Evolutionary conservation across 2,888 invertebrate species (phyloP).

Genomic region (Cabera pusaria): DNA sequence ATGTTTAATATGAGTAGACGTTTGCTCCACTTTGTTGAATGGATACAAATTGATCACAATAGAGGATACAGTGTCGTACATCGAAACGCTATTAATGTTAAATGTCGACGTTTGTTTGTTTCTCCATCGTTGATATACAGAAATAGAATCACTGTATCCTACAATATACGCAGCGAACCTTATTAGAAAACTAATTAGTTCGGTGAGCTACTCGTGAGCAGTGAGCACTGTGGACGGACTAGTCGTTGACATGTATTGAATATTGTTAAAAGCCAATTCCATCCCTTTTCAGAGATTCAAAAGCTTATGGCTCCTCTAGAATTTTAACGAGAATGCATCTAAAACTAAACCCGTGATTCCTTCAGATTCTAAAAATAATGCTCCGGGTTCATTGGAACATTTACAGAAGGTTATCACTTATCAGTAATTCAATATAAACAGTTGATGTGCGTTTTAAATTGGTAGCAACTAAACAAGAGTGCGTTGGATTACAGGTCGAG

Average conservation of each 20-base stretch:
- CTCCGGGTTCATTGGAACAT: constrained; percentile 14
- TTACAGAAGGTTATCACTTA: constrained; percentile 14
- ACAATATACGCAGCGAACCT: no score
- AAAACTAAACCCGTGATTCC: constrained; percentile 10
- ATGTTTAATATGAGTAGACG: constrained; percentile 15
- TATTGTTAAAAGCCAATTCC: constrained; percentile 15
- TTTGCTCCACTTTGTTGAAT: constrained; percentile 32
- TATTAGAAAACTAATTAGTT: constrained; percentile 16
- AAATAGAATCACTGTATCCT: constrained; percentile 15
- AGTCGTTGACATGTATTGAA: no score
- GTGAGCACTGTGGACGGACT: no score
- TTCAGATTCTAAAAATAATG: constrained; percentile 13
- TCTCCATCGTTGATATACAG: constrained; percentile 13
- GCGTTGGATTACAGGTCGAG: constrained; percentile 89
- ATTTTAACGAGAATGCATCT: constrained; percentile 3
- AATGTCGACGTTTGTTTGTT: constrained; percentile 33
- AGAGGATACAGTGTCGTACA: constrained; percentile 29
- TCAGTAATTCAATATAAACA: constrained; percentile 18
- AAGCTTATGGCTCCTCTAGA: constrained; percentile 6
- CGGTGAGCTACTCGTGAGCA: no score
- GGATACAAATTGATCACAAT: constrained; percentile 30
- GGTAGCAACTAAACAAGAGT: constrained; percentile 43
- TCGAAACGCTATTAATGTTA: constrained; percentile 33
- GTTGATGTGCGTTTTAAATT: constrained; percentile 34
- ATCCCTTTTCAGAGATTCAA: background rate